phyloP scores from a whole-genome alignment of 2,888 invertebrate species.

The Rhagonycha fulva region DNA sequence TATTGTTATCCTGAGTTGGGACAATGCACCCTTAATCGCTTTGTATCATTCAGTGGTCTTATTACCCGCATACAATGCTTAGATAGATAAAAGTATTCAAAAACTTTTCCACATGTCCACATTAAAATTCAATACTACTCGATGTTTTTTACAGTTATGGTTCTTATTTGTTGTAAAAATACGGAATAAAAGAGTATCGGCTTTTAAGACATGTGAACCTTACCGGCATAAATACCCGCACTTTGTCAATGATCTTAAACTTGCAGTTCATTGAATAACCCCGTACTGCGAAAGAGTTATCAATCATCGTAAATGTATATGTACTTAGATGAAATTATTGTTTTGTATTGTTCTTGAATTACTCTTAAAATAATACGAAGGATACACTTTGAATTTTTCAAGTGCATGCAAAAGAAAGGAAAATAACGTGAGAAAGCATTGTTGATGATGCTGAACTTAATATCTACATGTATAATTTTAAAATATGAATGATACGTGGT shows the following conservation, averaged over 20 bases:
- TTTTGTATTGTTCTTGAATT: slow-evolving; percentile 7
- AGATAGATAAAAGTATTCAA: neutral
- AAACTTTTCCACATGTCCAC: slow-evolving; percentile 24
- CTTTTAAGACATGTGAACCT: slow-evolving; percentile 12
- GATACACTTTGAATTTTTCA: neutral
- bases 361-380: neutral
- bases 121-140: slow-evolving; percentile 13
- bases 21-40: slow-evolving; percentile 17
- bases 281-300: slow-evolving; percentile 17
- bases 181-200: neutral
- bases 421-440: neutral
- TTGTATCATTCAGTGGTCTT: slow-evolving; percentile 13
- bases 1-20: neutral
- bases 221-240: slow-evolving; percentile 21
- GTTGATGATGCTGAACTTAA: neutral
- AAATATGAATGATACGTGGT: neutral
- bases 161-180: slow-evolving; percentile 2
- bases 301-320: neutral
- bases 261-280: slow-evolving; percentile 24
- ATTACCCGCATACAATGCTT: slow-evolving; percentile 22
- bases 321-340: neutral
- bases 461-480: too few relatives aligned
- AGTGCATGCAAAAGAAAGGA: neutral
- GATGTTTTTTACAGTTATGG: neutral
- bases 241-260: slow-evolving; percentile 27